These are phyloP conservation scores for Todus mexicanus DNA, from an alignment of 2,797 vertebrate genomes.

Conservation along the genomic window DNA sequence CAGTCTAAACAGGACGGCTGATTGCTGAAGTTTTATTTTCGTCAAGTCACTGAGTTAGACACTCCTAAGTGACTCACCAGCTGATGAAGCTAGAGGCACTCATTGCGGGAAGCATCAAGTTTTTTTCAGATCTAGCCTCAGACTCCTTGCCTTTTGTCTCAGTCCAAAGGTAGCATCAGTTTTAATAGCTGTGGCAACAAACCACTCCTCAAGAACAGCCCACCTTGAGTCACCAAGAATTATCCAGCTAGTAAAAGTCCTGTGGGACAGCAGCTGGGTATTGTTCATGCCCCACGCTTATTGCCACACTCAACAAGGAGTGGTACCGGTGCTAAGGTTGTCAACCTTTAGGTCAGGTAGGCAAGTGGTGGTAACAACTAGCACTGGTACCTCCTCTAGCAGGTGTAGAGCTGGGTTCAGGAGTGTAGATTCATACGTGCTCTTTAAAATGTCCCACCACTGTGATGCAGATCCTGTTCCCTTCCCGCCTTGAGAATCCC, in stretches of 20 bases:
- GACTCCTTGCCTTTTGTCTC: background rate
- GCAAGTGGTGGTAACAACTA: background rate
- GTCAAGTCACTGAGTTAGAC: background rate
- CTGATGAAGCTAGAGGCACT: background rate
- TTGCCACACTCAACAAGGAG: background rate
- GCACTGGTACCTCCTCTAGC: background rate
- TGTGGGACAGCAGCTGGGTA: background rate
- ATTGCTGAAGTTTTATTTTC: background rate
- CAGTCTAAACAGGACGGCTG: background rate
- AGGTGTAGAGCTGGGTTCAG: background rate
- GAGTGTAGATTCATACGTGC: background rate
- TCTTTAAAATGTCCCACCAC: background rate
- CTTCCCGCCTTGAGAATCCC: background rate
- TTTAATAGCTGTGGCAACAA: slow-evolving; percentile 15
- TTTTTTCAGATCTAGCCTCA: background rate
- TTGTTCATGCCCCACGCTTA: background rate
- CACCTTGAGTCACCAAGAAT: background rate
- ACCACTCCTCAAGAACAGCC: background rate
- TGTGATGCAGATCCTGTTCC: background rate
- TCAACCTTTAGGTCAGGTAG: background rate
- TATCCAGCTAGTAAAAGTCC: background rate
- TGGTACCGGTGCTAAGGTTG: background rate
- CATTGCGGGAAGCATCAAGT: background rate
- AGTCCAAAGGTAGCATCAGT: slow-evolving; percentile 13
- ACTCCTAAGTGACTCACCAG: slow-evolving; percentile 38